phyloP scores from a whole-genome alignment of 2,888 invertebrate genomes.

The Chydorus sphaericus region DNA sequence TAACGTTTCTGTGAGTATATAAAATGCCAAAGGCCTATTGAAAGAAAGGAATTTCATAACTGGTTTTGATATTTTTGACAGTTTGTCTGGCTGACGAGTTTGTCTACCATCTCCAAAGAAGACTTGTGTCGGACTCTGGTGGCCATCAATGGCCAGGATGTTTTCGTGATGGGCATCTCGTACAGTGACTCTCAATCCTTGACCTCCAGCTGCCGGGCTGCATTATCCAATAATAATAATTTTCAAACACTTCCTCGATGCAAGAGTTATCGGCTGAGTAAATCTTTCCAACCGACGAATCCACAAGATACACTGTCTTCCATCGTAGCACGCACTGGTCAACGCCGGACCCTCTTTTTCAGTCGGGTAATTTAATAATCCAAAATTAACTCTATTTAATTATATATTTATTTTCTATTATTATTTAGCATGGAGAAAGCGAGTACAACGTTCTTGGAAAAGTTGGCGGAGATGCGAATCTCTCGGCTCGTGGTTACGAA shows the following conservation, averaged over 20 bases:
- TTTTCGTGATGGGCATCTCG: not conserved
- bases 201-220: not conserved
- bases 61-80: not conserved
- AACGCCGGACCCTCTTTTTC: not conserved
- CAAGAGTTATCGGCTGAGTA: not conserved
- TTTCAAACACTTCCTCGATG: not conserved
- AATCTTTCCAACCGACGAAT: not conserved
- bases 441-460: conserved; percentile 77
- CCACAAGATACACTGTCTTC: not conserved
- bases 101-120: not conserved
- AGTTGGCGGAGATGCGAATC: conserved; percentile 76
- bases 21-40: not conserved
- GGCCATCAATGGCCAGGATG: not conserved
- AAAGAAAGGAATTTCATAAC: not conserved
- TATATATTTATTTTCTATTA: not conserved
- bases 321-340: not conserved
- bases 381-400: too few relatives aligned
- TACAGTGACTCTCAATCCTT: conserved; percentile 1
- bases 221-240: too few relatives aligned
- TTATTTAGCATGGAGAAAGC: conserved; percentile 76
- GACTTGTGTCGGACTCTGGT: not conserved
- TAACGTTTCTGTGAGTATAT: not conserved
- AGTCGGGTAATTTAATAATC: not conserved
- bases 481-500: conserved; percentile 63
- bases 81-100: not conserved